Evolutionary conservation across 2,113 vertebrate genomes (phyloP).

Genomic region (Pycnonotus jocosus): DNA sequence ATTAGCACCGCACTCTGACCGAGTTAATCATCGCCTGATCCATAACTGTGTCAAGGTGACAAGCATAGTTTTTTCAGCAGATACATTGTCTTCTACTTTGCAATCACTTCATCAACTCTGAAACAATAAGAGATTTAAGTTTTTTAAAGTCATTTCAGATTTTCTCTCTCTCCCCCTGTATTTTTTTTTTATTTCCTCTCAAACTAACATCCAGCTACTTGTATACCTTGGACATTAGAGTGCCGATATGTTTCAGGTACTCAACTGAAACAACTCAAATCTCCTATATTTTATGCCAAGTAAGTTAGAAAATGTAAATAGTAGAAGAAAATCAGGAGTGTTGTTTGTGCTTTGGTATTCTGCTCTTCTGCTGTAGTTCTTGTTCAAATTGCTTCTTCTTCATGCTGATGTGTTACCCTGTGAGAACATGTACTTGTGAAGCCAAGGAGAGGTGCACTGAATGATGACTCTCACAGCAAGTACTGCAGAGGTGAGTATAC

Average conservation of each 20-base stretch:
- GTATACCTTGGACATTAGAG: background rate
- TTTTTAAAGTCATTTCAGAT: background rate
- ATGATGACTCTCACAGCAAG: background rate
- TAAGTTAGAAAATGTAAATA: background rate
- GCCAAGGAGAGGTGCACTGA: background rate
- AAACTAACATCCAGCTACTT: background rate
- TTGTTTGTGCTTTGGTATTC: background rate
- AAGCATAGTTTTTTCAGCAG: background rate
- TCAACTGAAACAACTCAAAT: background rate
- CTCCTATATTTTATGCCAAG: background rate
- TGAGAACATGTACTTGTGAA: background rate
- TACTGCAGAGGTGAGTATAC: background rate
- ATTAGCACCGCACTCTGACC: background rate
- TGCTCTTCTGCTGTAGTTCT: background rate
- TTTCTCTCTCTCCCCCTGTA: background rate
- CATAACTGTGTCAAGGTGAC: background rate
- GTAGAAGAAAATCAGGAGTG: background rate
- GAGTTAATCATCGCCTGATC: background rate
- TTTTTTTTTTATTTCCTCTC: background rate
- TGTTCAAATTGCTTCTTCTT: background rate
- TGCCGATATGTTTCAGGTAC: background rate
- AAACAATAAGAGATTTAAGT: background rate
- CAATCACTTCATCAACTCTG: background rate
- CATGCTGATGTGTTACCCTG: background rate
- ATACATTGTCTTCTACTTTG: background rate